Evolutionary conservation across 2,113 vertebrate genomes (phyloP), one percentile per base, ranked within the genome.

Genomic region (Antidorcas marsupialis): DNA sequence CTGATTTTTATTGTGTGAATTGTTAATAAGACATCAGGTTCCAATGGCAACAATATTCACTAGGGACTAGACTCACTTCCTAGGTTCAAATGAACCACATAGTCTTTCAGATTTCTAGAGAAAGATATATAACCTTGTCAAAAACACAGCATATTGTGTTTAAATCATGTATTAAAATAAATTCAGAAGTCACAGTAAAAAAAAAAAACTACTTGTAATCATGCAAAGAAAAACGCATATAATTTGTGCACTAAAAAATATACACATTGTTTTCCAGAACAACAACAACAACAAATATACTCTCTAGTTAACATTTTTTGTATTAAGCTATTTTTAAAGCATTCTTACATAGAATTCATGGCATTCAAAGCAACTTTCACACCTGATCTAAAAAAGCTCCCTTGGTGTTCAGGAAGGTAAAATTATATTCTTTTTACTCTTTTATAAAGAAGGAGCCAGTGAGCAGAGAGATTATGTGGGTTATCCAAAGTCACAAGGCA

Each of bases 21-120:
- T 97, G 94, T 97, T 98, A 98, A 98, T 96, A 98, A 96, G 98
- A 98, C 98, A 97, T 94, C 92, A 96, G 95, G 96, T 98, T 87
- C 85, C 78, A 98, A 74, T 60, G 59, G 57, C 96, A 90, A 87
- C 84, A 95, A 98, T 97, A 98, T 97, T 98, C 98, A 98, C 96
- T 4, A 74, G 98, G 95, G 96, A 98, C 76, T 87, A 98, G 95
- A 90, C 94, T 98, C 97, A 98, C 94, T 99, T 98, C 94, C 97
- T 98, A 87, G 97, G 95, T 98, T 98, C 98, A 98, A 98, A 98
- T 98, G 98, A 98, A 98, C 91, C 98, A 97, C 97, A 98, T 89
- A 96, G 91, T 98, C 98, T 98, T 98, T 95, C 89, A 97, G 96
- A 98, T 98, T 97, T 98, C 97, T 97, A 94, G 85, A 98, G 98